phyloP scores from a whole-genome alignment of 2,113 vertebrate genomes.

The Malurus alboscapulatus region DNA sequence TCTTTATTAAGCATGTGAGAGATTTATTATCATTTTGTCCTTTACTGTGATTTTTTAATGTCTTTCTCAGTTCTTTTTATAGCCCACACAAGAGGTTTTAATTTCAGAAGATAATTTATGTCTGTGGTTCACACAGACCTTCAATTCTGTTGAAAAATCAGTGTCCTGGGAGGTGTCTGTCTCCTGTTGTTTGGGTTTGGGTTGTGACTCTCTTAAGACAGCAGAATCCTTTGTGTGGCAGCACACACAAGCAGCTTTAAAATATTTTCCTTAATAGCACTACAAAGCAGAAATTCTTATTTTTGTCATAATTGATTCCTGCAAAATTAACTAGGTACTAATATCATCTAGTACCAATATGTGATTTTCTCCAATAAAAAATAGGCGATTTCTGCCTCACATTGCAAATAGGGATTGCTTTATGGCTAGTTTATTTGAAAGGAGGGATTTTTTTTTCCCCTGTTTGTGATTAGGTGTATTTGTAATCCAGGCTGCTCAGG shows the following conservation, averaged over 20 bases:
- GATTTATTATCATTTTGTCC: neutral
- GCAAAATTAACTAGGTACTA: neutral
- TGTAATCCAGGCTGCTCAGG: neutral
- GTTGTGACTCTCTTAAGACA: neutral
- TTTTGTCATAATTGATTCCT: neutral
- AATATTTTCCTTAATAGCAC: neutral
- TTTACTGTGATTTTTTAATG: neutral
- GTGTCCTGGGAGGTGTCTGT: neutral
- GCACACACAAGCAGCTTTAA: neutral
- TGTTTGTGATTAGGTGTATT: neutral
- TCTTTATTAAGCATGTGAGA: neutral
- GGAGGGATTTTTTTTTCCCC: neutral
- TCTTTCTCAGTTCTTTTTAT: slow-evolving; percentile 2
- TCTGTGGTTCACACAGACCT: neutral
- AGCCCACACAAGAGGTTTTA: neutral
- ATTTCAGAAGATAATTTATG: neutral
- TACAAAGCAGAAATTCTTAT: neutral
- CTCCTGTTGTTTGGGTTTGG: neutral
- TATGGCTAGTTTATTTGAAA: neutral
- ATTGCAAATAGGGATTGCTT: neutral
- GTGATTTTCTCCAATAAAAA: neutral
- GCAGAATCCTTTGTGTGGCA: neutral
- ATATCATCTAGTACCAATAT: neutral
- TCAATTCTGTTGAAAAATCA: neutral
- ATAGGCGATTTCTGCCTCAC: neutral